Base-by-base conservation (phyloP, 2,797 vertebrate genomes). In the Spinus olivaceus region DNA sequence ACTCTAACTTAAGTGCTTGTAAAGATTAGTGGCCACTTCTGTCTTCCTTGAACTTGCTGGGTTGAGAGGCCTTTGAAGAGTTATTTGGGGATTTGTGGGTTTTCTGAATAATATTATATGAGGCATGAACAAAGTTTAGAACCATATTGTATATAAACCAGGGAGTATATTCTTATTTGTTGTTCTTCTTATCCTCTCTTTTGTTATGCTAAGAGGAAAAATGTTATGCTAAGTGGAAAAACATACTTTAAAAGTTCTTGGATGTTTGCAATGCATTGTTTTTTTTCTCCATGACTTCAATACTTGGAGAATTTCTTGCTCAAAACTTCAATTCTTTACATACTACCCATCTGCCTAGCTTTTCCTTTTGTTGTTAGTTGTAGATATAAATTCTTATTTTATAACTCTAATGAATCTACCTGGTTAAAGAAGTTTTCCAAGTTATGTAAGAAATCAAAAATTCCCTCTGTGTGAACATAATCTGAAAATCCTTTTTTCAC, bases 101-200 rank as follows among this genome's bases (percentile, higher is more conserved):
- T 90, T 94, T 60, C 32, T 78, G 73, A 83, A 70, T 74, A 39
- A 67, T 76, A 90, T 94, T 74, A 73, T 80, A 7, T 56, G 28
- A 92, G 6, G 14, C 37, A 46, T 76, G 89, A 94, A 50, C 25
- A 79, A 93, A 95, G 85, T 88, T 79, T 79, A 88, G 17, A 90
- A 20, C 46, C 6, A 5, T 83, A 17, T 78, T 81, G 28, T 46
- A 20, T 66, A 60, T 77, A 87, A 77, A 67, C 6, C 12, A 46
- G 17, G 35, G 7, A 51, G 10, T 74, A n/a, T 50, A n/a, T 83
- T 86, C 4, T 50, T 86, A 74, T 71, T 42, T 22, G 67, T 84
- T 86, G 2, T 59, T 81, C 7, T 83, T 78, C 69, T 81, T 53
- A 41, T 59, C 27, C 47, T 66, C 5, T 50, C 8, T 93, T 91